Conservation (phyloP, 2,797 vertebrate genomes). For the Phataginus tetradactyla region DNA sequence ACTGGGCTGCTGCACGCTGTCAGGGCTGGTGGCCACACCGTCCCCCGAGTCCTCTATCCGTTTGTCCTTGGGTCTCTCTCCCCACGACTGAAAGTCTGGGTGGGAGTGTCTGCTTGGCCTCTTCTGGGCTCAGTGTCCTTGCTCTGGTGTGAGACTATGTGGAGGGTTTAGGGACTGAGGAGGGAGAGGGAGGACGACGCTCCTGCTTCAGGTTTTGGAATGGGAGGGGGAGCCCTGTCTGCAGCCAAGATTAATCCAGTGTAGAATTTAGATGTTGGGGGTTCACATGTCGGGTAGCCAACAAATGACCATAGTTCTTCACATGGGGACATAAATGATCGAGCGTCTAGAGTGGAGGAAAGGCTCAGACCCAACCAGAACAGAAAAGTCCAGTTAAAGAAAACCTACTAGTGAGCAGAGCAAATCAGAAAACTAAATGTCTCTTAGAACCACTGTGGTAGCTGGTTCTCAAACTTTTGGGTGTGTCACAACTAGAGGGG, state of each 20-base stretch:
- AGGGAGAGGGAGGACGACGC: not conserved
- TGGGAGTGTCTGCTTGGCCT: not conserved
- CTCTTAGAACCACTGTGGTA: not conserved
- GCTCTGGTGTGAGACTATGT: not conserved
- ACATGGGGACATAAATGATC: not conserved
- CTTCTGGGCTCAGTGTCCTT: not conserved
- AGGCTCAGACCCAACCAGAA: not conserved
- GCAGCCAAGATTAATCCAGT: not conserved
- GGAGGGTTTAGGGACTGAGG: not conserved
- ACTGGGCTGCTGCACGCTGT: not conserved
- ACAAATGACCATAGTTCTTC: not conserved
- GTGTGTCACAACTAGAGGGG: not conserved
- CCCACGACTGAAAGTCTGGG: not conserved
- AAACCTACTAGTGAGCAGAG: not conserved
- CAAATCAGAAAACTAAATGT: not conserved
- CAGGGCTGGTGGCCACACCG: conserved; percentile 5
- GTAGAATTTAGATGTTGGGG: not conserved
- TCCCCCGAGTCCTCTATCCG: not conserved
- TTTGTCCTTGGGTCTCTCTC: conserved; percentile 7
- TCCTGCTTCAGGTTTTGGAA: not conserved
- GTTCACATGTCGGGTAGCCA: not conserved
- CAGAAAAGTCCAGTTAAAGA: not conserved
- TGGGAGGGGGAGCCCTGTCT: not conserved
- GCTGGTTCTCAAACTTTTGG: not conserved
- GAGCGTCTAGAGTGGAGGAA: not conserved